Conservation (phyloP, 2,888 invertebrate genomes). For the Hirtodrosophila cameraria region DNA sequence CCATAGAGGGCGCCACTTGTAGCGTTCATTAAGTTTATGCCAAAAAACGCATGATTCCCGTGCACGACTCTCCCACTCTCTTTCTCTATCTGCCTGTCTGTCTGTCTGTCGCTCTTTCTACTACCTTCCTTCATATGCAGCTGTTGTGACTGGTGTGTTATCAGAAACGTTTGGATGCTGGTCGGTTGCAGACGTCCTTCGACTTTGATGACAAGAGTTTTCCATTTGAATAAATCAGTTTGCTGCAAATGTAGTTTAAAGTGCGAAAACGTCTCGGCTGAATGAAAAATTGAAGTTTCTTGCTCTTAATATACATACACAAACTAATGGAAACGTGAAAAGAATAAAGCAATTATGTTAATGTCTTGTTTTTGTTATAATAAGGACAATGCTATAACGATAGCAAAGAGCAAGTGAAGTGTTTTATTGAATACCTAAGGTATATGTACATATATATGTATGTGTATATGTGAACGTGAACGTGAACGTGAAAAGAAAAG, state of each 20-base stretch:
- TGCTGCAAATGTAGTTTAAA: conserved; percentile 57
- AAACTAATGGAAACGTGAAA: conserved; percentile 14
- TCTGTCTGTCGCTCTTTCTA: not conserved
- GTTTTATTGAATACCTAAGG: conserved; percentile 50
- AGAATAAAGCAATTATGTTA: conserved; percentile 33
- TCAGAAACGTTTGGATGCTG: conserved; percentile 76
- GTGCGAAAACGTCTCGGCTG: conserved; percentile 47
- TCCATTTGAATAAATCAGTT: conserved; percentile 1
- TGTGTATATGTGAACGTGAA: conserved; percentile 1
- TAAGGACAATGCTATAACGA: conserved; percentile 30
- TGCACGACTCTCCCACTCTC: not conserved
- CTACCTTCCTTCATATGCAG: conserved; percentile 13
- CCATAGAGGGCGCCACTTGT: conserved; percentile 43
- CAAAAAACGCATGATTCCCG: conserved; percentile 6
- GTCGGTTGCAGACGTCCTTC: conserved; percentile 59
- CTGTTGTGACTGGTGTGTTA: conserved; percentile 57
- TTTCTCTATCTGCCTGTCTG: not conserved
- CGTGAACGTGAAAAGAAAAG: conserved; percentile 40
- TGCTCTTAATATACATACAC: conserved; percentile 26
- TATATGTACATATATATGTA: conserved; percentile 35
- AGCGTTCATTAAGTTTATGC: conserved; percentile 14
- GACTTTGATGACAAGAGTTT: conserved; percentile 15
- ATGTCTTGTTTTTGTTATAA: conserved; percentile 31
- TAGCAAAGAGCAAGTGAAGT: conserved; percentile 32
- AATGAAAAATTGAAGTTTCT: conserved; percentile 39